Evolutionary conservation across 2,113 vertebrate species (phyloP), one percentile per base, ranked within the genome.

Genomic region (Beaufortia kweichowensis): DNA sequence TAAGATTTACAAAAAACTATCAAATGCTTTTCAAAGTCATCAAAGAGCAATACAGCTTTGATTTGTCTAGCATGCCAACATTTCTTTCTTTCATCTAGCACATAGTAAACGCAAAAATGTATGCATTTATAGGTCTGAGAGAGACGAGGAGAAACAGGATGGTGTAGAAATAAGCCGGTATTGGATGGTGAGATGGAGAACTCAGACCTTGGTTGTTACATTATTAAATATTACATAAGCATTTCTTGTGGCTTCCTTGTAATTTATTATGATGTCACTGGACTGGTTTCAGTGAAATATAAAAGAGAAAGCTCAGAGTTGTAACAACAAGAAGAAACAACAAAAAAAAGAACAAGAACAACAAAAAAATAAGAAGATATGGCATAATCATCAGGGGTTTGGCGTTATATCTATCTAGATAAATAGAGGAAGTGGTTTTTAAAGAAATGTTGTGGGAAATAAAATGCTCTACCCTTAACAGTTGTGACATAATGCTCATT

Each of bases 161-260:
- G 21, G 19, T 56, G 24, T 57, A 17, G 28, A 33, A 28, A 53
- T 35, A 59, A 4, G 62, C 17, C 6, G 19, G 48, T 50, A 50
- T 50, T n/a, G 48, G 6, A 17, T 46, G 8, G 43, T 46, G 43
- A 46, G 43, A 46, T 46, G 33, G 33, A 2, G 33, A 35, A 35
- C 3, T 3, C 33, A 35, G 80, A 72, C 83, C 75, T 21, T 71
- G 71, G 79, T 85, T 14, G n/a, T 6, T 64, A 57, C 79, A 68
- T 80, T 87, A 84, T 83, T 86, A 90, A 86, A 87, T 11, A 62
- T 65, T 82, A 84, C 69, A 39, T 29, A 65, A 79, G 80, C 61
- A 83, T 74, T 85, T 79, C 53, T 80, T 67, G 70, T 35, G 56
- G 70, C 76, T 50, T 81, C 55, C 15, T 24, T n/a, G 75, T 88